Evolutionary conservation across 2,113 vertebrate species (phyloP), one percentile per base, ranked within the genome.

Genomic region (Morone saxatilis): DNA sequence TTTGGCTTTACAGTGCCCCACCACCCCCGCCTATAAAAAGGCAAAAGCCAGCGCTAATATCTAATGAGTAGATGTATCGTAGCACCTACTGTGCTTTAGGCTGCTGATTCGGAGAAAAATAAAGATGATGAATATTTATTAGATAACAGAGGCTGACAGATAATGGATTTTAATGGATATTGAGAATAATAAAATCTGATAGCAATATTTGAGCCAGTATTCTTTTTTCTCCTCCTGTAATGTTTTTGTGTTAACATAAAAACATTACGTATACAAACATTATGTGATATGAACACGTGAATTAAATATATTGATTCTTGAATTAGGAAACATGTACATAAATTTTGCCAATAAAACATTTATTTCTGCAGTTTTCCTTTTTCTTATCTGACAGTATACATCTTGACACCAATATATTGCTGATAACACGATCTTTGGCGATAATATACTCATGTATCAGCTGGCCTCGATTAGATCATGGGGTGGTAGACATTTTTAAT

Each of bases 1-100:
- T 73, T n/a, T 22, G 92, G 90, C 89, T 93, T 91, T 86, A 84
- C 90, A 87, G 87, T 74, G 84, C 85, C 71, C 76, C 78, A 17
- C 61, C 75, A 47, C 36, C 63, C 83, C 48, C 22, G 68, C 80
- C 82, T 84, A 88, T 92, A 92, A 92, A 92, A 92, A 83, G 67
- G 38, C 71, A 69, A 82, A 31, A 83, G 84, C 73, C 76, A 79
- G 9, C 41, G 66, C 71, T 80, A 65, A 77, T 74, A 81, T 87
- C 72, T 90, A 89, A 90, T 93, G 86, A 92, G 84, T 75, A 76
- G 81, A 81, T 71, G 61, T 65, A 82, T 65, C 3, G 3, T 36
- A 66, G 70, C 16, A 38, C 62, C 13, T 62, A 45, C 40, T 38
- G 74, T 16, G 85, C 51, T 81, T 71, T 14, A 43, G 19, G 57